Evolutionary conservation across 2,888 invertebrate genomes (phyloP).

Genomic region (Didymodactylos carnosus): DNA sequence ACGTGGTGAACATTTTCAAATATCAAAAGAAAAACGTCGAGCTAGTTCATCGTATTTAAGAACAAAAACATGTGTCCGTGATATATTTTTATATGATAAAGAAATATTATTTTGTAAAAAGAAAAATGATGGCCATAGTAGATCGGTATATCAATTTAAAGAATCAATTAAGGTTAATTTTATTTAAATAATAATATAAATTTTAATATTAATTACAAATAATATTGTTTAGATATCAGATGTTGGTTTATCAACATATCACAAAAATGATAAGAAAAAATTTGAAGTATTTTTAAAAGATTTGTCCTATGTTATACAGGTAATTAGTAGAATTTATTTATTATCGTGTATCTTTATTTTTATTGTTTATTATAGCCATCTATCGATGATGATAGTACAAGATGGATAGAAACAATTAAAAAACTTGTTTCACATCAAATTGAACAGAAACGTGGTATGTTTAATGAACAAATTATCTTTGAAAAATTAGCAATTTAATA

Average conservation of each 20-base stretch:
- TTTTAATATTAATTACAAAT: background rate
- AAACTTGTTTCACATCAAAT: background rate
- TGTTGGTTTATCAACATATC: conserved; percentile 5
- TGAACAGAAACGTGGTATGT: background rate
- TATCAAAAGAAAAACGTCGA: background rate
- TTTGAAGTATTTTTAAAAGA: conserved; percentile 3
- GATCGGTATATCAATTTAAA: conserved; percentile 12
- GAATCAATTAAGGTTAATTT: background rate
- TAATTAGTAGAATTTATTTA: too few species aligned
- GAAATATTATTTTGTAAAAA: conserved; percentile 10
- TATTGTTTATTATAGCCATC: too few species aligned
- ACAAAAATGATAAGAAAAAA: conserved; percentile 10
- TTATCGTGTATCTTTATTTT: too few species aligned
- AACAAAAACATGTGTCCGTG: background rate
- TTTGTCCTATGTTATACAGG: background rate
- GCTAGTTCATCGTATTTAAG: background rate
- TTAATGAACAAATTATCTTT: background rate
- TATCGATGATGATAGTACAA: background rate
- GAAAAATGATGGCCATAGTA: conserved; percentile 2
- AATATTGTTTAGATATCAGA: background rate
- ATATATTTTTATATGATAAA: conserved; percentile 8
- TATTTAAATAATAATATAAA: background rate
- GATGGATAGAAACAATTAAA: background rate
- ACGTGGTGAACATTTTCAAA: background rate
- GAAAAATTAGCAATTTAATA: background rate